Conservation (phyloP, 1,140 invertebrate species). For the Leptopilina clavipes region DNA sequence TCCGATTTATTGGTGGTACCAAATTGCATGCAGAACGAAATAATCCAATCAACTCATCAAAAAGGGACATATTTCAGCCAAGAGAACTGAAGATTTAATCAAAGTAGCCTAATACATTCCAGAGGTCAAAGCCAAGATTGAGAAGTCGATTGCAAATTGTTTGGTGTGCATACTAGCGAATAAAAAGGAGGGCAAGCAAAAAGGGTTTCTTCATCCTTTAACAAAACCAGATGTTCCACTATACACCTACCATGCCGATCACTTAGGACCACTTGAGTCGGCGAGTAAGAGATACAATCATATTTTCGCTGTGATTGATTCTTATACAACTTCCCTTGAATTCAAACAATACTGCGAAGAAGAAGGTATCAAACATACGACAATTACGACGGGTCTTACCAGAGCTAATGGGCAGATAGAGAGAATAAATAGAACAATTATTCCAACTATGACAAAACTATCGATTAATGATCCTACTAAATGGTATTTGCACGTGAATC, state of each 20-base stretch:
- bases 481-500: conserved; percentile 60
- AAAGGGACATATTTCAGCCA: neutral
- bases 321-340: conserved; percentile 27
- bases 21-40: neutral
- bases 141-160: conserved; percentile 39
- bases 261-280: conserved; percentile 53
- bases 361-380: conserved; percentile 59
- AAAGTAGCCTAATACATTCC: conserved; percentile 9
- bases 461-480: conserved; percentile 49
- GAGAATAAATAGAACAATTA: conserved; percentile 53
- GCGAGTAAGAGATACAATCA: conserved; percentile 68
- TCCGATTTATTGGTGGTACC: no score
- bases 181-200: conserved; percentile 40
- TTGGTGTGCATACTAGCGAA: conserved; percentile 46
- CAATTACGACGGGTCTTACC: conserved; percentile 57
- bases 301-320: conserved; percentile 64
- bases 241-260: no score
- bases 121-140: neutral
- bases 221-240: no score
- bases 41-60: neutral
- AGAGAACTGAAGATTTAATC: conserved; percentile 19
- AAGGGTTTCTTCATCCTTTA: conserved; percentile 4
- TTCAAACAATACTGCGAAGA: conserved; percentile 52
- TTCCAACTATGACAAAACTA: conserved; percentile 51
- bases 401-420: conserved; percentile 60